phyloP scores from a whole-genome alignment of 2,888 invertebrate species.

The Silvanus unidentatus region DNA sequence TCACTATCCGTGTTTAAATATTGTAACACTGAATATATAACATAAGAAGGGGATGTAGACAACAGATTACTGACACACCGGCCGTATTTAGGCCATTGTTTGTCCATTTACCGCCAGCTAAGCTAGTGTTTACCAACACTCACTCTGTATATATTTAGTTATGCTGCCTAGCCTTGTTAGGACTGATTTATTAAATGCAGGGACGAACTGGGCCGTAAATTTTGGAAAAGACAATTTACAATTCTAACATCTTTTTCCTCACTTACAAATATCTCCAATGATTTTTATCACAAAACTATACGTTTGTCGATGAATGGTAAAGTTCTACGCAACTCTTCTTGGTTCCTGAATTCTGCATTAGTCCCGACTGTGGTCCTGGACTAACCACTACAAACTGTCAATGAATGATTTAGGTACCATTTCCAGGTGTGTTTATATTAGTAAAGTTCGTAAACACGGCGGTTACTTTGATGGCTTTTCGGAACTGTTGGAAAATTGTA shows the following conservation, averaged over 20 bases:
- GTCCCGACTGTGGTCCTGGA: slow-evolving; percentile 1
- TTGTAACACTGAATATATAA: slow-evolving; percentile 37
- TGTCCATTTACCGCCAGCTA: slow-evolving; percentile 47
- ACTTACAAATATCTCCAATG: no score
- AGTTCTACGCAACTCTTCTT: no score
- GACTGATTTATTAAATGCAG: slow-evolving; percentile 10
- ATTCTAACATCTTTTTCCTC: no score
- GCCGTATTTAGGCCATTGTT: slow-evolving; percentile 39
- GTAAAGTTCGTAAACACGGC: slow-evolving; percentile 38
- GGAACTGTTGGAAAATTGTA: slow-evolving; percentile 24
- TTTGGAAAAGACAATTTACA: not conserved
- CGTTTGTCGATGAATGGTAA: no score
- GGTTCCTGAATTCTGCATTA: not conserved
- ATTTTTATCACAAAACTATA: no score
- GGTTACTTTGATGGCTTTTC: slow-evolving; percentile 35
- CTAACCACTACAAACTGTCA: slow-evolving; percentile 36
- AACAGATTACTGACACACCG: slow-evolving; percentile 43
- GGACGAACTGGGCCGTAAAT: not conserved
- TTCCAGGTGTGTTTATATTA: slow-evolving; percentile 45
- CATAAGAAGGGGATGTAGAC: slow-evolving; percentile 42
- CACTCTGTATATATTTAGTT: slow-evolving; percentile 34
- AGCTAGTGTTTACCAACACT: slow-evolving; percentile 44
- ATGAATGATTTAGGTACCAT: slow-evolving; percentile 40
- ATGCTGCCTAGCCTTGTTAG: slow-evolving; percentile 19
- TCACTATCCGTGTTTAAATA: slow-evolving; percentile 39